Evolutionary conservation across 1,140 invertebrate species (phyloP), one percentile per base, ranked within the genome.

Genomic region (Drosophila rufa): DNA sequence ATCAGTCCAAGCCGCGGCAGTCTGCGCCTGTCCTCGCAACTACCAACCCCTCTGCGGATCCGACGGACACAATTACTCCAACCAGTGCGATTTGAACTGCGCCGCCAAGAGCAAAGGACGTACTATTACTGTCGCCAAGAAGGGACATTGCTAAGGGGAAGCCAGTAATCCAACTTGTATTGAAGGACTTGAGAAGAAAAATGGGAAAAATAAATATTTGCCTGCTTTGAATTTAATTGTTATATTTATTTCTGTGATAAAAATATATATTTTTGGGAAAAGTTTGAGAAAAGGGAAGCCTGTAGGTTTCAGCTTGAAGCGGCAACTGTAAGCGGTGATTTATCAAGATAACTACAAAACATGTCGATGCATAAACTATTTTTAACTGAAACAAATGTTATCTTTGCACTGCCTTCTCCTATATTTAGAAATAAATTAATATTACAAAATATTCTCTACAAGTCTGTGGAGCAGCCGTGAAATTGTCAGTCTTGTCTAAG

Each of bases 41-140:
- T 76, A 75, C 17, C 51, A 71, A 2, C 78, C 64, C 3, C 80
- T 92, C 17, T 92, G 91, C 36, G 91, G 84, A 36, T 75, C 75
- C 12, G 82, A 92, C 50, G 47, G 25, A 25, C 9, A 11, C 1
- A 91, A 75, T 22, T 92, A 92, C 42, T n/a, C 51, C 36, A 92
- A 87, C 62, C n/a, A 27, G 19, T 92, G 91, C 51, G 66, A 77
- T 17, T 56, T 92, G 33, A 8, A 48, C 0, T 92, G 91, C 42
- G 62, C 69, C 40, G 62, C 69, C 7, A 65, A 76, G 0, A 65
- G 71, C 1, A 30, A 71, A 8, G 82, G 85, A 33, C 74, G 70
- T 33, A 55, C 5, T 9, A 36, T 92, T n/a, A 58, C 36, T 0
- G n/a, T 79, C 1, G 27, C 38, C 17, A 80, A 55, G 27, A 3